Percentiles rank a stretch among this genome's conserved stretches.
These are phyloP conservation scores for Acropora tenuis DNA, from an alignment of 64 coral and sea anemone genomes.

Conservation along the genomic window DNA sequence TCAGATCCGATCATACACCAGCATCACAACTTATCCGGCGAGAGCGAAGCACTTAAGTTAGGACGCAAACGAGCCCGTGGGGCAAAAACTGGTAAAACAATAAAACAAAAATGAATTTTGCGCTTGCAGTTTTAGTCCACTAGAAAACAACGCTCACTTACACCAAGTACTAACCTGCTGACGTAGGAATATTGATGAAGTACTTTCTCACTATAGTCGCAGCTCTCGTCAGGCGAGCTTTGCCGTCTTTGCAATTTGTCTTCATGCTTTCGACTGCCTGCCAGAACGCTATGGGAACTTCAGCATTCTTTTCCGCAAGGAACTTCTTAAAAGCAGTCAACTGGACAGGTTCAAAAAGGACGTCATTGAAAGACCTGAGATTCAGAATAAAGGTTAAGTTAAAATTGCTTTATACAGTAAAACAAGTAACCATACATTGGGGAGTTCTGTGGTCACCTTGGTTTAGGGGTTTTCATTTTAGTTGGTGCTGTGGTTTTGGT, in stretches of 20 bases:
- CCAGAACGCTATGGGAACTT: constrained; percentile 86
- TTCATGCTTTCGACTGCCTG: constrained; percentile 97
- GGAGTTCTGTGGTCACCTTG: not conserved
- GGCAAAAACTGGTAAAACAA: too few relatives aligned
- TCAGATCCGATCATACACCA: too few relatives aligned
- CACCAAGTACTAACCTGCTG: constrained; percentile 62
- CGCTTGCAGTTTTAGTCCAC: too few relatives aligned
- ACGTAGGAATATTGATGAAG: constrained; percentile 80
- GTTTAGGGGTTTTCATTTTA: constrained; percentile 34
- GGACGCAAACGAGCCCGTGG: too few relatives aligned
- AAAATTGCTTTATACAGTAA: too few relatives aligned
- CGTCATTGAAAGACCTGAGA: constrained; percentile 78
- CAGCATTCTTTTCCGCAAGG: constrained; percentile 59
- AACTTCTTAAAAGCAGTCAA: constrained; percentile 78
- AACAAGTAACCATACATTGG: not conserved
- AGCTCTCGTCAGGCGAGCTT: constrained; percentile 72
- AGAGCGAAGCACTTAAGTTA: too few relatives aligned
- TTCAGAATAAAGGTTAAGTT: not conserved
- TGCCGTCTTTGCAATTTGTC: constrained; percentile 82
- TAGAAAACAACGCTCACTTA: too few relatives aligned
- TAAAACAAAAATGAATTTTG: too few relatives aligned
- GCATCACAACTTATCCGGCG: too few relatives aligned
- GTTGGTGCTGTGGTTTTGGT: not conserved
- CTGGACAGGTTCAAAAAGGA: constrained; percentile 68
- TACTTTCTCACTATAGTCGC: constrained; percentile 78